phyloP scores from a whole-genome alignment of 2,888 invertebrate species.

The Selenia dentaria region DNA sequence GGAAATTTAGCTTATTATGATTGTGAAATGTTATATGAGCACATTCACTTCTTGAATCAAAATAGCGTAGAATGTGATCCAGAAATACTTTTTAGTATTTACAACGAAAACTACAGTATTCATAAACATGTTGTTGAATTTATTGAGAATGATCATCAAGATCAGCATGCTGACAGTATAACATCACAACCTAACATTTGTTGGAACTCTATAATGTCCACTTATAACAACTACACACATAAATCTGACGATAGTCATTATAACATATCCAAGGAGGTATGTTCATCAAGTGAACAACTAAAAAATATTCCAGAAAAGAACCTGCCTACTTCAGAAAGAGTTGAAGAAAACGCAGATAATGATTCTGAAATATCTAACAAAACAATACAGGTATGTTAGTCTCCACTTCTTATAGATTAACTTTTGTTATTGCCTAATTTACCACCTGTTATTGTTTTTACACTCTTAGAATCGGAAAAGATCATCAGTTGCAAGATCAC shows the following conservation, averaged over 20 bases:
- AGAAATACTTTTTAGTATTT: conserved; percentile 57
- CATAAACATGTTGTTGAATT: conserved; percentile 8
- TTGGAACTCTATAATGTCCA: conserved; percentile 14
- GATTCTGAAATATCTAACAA: background rate
- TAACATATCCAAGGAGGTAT: background rate
- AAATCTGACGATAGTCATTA: background rate
- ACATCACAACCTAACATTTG: conserved; percentile 3
- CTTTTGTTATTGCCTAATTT: background rate
- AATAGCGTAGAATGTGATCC: conserved; percentile 38
- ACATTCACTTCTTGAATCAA: conserved; percentile 63
- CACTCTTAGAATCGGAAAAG: conserved; percentile 21
- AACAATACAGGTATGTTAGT: background rate
- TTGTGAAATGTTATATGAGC: conserved; percentile 50
- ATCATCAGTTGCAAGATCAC: conserved; percentile 10
- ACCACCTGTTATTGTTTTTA: background rate
- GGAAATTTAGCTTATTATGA: conserved; percentile 56
- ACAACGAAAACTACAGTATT: conserved; percentile 39
- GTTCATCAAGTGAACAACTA: background rate
- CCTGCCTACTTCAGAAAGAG: background rate
- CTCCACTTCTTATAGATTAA: background rate
- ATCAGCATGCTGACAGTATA: background rate
- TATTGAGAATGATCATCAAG: conserved; percentile 7
- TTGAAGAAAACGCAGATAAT: background rate
- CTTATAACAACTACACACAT: conserved; percentile 3
- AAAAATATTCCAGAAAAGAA: background rate